Percentiles rank a stretch among this genome's conserved stretches.
phyloP scores from a whole-genome alignment of 2,113 vertebrate species.

The Larimichthys crocea region DNA sequence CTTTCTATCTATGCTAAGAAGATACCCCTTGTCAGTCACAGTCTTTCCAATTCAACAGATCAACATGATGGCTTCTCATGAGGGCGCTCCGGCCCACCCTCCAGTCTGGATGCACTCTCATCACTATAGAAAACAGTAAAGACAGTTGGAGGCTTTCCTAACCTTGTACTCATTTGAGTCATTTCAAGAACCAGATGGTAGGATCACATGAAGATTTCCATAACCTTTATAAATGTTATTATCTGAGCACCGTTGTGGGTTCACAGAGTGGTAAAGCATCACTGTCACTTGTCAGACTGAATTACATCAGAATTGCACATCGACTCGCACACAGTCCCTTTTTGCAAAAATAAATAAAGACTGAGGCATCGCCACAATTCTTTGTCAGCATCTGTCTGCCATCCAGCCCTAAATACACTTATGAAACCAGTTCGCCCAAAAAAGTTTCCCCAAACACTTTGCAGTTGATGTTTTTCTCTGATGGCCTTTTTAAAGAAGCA shows the following conservation, averaged over 20 bases:
- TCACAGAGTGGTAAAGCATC: conserved; percentile 52
- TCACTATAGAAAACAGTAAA: conserved; percentile 36
- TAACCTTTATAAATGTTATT: conserved; percentile 47
- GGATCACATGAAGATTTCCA: conserved; percentile 38
- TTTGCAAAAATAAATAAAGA: neutral
- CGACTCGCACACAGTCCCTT: conserved; percentile 26
- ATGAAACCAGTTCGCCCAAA: conserved; percentile 16
- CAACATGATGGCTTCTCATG: conserved; percentile 43
- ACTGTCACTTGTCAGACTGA: conserved; percentile 68
- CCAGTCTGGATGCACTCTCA: conserved; percentile 31
- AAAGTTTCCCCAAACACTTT: conserved; percentile 46
- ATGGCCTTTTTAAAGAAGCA: conserved; percentile 78
- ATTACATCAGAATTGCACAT: conserved; percentile 60
- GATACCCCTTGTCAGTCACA: conserved; percentile 62
- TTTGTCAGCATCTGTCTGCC: conserved; percentile 45
- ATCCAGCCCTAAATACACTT: conserved; percentile 45
- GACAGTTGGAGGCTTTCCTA: conserved; percentile 15
- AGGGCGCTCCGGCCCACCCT: conserved; percentile 3
- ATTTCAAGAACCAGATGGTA: conserved; percentile 40
- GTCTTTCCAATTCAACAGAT: conserved; percentile 51
- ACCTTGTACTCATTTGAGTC: conserved; percentile 10
- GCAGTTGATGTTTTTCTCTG: conserved; percentile 69
- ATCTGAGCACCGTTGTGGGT: conserved; percentile 47
- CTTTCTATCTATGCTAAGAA: conserved; percentile 48
- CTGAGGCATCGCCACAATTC: conserved; percentile 6